Conservation (phyloP, 2,113 vertebrate genomes). For the Aldabrachelys gigantea region DNA sequence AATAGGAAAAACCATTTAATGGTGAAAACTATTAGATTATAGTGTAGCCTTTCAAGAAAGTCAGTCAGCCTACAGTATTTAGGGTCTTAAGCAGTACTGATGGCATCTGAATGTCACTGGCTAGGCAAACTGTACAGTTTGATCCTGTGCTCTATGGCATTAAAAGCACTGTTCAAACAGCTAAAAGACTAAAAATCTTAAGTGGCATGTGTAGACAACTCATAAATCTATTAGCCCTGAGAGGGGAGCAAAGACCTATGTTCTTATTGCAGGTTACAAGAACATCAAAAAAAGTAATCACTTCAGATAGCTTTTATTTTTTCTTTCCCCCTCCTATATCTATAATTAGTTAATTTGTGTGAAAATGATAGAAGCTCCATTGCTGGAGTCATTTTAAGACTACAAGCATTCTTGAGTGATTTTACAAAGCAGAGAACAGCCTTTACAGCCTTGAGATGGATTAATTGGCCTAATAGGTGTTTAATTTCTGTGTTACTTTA, state of each 20-base stretch:
- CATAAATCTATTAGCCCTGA: background rate
- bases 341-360: background rate
- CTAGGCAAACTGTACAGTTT: accelerated
- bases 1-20: background rate
- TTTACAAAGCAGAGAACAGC: background rate
- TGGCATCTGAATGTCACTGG: background rate
- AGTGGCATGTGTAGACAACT: background rate
- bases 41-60: background rate
- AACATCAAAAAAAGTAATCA: accelerated
- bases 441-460: background rate
- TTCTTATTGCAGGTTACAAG: accelerated
- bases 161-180: background rate
- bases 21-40: background rate
- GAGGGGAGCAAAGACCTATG: constrained; percentile 18
- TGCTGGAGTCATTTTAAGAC: background rate
- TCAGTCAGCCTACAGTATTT: background rate
- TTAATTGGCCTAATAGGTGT: accelerated
- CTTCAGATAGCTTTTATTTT: accelerated
- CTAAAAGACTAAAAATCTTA: background rate
- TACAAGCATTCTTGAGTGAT: background rate
- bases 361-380: accelerated
- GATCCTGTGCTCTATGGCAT: background rate
- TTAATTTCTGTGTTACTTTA: background rate
- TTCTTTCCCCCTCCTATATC: background rate
- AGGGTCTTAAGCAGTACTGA: background rate